A percentile compares a stretch with the other conserved stretches of the same genome.
Conservation (phyloP, 2,888 invertebrate genomes). For the Dryobota labecula region DNA sequence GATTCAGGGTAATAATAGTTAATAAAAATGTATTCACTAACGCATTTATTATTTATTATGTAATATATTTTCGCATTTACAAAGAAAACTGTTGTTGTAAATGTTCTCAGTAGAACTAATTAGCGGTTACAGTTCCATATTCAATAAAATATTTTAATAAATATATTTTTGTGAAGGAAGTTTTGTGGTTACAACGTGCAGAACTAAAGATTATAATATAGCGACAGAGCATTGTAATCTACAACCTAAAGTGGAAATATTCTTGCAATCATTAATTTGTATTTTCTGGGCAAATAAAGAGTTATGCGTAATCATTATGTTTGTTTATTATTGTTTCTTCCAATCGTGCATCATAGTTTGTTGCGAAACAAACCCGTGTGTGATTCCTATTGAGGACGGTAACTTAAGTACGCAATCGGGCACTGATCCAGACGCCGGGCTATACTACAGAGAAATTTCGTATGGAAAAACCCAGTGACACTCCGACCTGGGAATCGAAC, state of each 20-base stretch:
- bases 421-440: neutral
- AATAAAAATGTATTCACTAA: slow-evolving; percentile 54
- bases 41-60: slow-evolving; percentile 68
- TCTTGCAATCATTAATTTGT: slow-evolving; percentile 89
- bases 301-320: slow-evolving; percentile 82
- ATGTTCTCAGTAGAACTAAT: slow-evolving; percentile 67
- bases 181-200: slow-evolving; percentile 81
- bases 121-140: slow-evolving; percentile 86
- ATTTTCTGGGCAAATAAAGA: slow-evolving; percentile 90
- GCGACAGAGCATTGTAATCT: slow-evolving; percentile 77
- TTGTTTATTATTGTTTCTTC: slow-evolving; percentile 45
- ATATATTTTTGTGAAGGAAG: slow-evolving; percentile 87
- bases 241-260: slow-evolving; percentile 82
- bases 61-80: slow-evolving; percentile 71
- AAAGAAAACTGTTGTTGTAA: slow-evolving; percentile 69
- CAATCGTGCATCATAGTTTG: too few relatives aligned
- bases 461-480: neutral
- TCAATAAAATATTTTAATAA: slow-evolving; percentile 81
- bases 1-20: slow-evolving; percentile 50
- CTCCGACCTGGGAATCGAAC: too few relatives aligned
- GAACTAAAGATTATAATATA: slow-evolving; percentile 69
- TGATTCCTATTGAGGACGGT: neutral
- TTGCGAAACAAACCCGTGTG: neutral
- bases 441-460: neutral
- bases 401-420: neutral